Percentiles rank a stretch among this genome's conserved stretches.
Conservation (phyloP, 2,888 invertebrate species). For the Lasioglossum malachurum region DNA sequence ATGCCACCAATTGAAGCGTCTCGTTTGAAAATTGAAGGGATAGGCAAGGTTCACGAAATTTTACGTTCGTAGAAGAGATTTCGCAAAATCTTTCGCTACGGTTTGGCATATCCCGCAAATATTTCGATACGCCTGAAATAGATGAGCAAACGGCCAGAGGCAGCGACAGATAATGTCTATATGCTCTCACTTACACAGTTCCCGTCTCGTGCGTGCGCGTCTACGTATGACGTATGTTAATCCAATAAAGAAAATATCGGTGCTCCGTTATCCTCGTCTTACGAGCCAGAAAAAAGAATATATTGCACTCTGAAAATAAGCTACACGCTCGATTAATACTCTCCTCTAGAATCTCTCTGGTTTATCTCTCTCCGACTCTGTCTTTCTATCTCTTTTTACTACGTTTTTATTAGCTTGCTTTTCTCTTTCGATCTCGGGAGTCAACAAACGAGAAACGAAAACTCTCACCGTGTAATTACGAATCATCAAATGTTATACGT, state of each 20-base stretch:
- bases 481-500: conserved; percentile 7
- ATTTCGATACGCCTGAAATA: conserved; percentile 62
- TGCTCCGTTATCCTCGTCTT: not conserved
- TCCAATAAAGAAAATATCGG: conserved; percentile 24
- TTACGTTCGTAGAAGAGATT: not conserved
- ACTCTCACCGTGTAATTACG: not conserved
- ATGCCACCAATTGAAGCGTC: too few relatives aligned
- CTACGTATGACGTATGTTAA: conserved; percentile 27
- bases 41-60: not conserved
- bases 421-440: not conserved
- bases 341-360: too few relatives aligned
- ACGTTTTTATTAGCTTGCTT: too few relatives aligned
- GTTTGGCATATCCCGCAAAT: conserved; percentile 45
- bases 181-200: conserved; percentile 50
- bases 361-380: not conserved
- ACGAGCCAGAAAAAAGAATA: not conserved
- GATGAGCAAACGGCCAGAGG: conserved; percentile 64
- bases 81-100: conserved; percentile 20
- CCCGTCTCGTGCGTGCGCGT: not conserved
- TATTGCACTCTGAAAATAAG: not conserved
- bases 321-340: not conserved
- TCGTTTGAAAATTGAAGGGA: not conserved
- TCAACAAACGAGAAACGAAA: not conserved
- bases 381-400: not conserved
- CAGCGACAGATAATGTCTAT: conserved; percentile 66